Conservation (phyloP, 2,797 vertebrate genomes). For the Prunella strophiata region DNA sequence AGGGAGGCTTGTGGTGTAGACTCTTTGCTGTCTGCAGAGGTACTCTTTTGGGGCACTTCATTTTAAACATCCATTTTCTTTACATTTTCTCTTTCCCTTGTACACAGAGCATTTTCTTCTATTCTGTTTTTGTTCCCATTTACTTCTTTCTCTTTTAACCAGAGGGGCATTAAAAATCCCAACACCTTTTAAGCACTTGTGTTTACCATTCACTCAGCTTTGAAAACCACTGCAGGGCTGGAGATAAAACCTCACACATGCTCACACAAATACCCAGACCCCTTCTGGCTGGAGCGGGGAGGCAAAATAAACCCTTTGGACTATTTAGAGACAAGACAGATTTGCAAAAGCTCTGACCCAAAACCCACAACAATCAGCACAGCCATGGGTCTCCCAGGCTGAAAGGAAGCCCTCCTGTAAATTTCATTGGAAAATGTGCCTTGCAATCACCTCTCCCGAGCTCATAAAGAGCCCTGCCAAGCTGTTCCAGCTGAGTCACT, state of each 20-base stretch:
- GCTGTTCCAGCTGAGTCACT: constrained; percentile 46
- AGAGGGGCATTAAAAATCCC: neutral
- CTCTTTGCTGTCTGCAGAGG: neutral
- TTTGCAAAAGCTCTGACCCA: constrained; percentile 38
- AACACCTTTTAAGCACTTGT: constrained; percentile 21
- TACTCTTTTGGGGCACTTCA: neutral
- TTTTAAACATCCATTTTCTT: neutral
- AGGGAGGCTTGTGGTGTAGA: neutral
- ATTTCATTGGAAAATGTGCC: neutral
- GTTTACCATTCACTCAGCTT: constrained; percentile 27
- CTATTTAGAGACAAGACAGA: neutral
- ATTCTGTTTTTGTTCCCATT: neutral
- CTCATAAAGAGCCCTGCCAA: neutral
- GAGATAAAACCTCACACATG: constrained; percentile 39
- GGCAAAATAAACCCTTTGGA: constrained; percentile 43
- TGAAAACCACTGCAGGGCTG: constrained; percentile 17
- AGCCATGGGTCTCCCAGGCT: constrained; percentile 2
- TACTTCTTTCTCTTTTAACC: constrained; percentile 4
- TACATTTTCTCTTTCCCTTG: neutral
- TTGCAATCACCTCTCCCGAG: neutral
- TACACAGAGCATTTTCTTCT: neutral
- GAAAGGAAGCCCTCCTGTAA: constrained; percentile 41
- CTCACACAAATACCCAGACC: neutral
- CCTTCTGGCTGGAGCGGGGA: constrained; percentile 21
- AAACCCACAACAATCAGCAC: constrained; percentile 8